Conservation (phyloP, 2,888 invertebrate genomes). For the Chorisops tibialis region DNA sequence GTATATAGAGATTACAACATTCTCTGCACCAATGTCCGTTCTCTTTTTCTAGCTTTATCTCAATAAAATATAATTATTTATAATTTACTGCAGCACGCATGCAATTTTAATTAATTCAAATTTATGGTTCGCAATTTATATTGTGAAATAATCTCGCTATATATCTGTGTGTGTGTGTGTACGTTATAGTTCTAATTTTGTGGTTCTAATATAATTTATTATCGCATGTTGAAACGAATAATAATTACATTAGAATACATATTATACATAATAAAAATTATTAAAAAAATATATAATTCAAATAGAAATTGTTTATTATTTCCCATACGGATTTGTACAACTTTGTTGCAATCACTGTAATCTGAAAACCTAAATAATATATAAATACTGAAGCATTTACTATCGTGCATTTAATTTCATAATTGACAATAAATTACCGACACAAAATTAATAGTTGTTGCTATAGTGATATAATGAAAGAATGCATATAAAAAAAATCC, state of each 20-base stretch:
- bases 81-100: background rate
- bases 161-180: background rate
- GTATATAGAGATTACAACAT: too few relatives aligned
- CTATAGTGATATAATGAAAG: conserved; percentile 8
- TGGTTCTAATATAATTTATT: background rate
- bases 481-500: too few relatives aligned
- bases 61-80: background rate
- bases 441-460: conserved; percentile 23
- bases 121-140: background rate
- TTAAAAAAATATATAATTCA: too few relatives aligned
- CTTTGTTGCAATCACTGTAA: conserved; percentile 4
- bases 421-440: conserved; percentile 22
- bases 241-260: too few relatives aligned
- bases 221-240: background rate
- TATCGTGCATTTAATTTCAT: conserved; percentile 23
- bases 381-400: conserved; percentile 19
- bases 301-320: too few relatives aligned
- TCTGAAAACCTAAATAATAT: conserved; percentile 17
- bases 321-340: background rate
- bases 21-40: too few relatives aligned
- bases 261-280: too few relatives aligned
- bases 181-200: background rate
- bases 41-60: too few relatives aligned
- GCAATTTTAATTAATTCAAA: conserved; percentile 6
- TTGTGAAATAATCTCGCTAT: background rate